A percentile compares a stretch with the other conserved stretches of the same genome.
phyloP scores from a whole-genome alignment of 2,113 vertebrate species.

The Hippocampus barbouri region DNA sequence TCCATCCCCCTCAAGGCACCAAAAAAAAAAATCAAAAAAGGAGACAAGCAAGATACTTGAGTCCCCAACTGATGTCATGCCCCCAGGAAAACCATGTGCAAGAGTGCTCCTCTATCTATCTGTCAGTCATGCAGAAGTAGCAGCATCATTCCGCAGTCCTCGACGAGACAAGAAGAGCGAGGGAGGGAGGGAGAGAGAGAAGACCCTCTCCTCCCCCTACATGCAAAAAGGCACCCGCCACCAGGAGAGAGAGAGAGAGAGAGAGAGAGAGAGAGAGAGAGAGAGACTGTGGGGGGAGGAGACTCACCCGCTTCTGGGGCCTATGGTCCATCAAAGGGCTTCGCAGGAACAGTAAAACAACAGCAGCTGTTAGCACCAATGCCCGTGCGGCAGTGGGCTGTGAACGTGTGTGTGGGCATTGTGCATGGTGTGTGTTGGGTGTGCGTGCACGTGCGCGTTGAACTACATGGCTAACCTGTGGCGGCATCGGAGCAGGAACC shows the following conservation, averaged over 20 bases:
- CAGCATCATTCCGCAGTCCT: constrained; percentile 62
- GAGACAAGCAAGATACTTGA: constrained; percentile 66
- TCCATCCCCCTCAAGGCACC: constrained; percentile 46
- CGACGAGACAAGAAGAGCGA: constrained; percentile 35
- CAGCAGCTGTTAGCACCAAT: constrained; percentile 92
- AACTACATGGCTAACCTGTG: constrained; percentile 80
- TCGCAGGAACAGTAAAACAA: constrained; percentile 94
- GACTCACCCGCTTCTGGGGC: constrained; percentile 98
- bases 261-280: constrained; percentile 20
- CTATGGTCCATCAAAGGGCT: constrained; percentile 99
- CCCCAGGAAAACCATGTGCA: constrained; percentile 57
- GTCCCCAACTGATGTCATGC: constrained; percentile 65
- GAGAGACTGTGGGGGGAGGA: constrained; percentile 70
- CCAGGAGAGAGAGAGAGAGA: constrained; percentile 41
- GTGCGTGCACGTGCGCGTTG: constrained; percentile 7
- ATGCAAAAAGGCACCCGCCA: constrained; percentile 96
- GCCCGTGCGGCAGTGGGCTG: constrained; percentile 39
- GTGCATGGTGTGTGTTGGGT: constrained; percentile 19
- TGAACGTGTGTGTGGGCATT: constrained; percentile 30
- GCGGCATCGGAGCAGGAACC: constrained; percentile 97
- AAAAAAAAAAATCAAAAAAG: constrained; percentile 31
- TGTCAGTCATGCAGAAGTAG: constrained; percentile 71
- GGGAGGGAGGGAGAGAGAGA: constrained; percentile 32
- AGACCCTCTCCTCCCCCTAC: constrained; percentile 69
- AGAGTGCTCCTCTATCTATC: constrained; percentile 47